Evolutionary conservation across 2,797 vertebrate genomes (phyloP).

Genomic region (Amphiprion clarkii): DNA sequence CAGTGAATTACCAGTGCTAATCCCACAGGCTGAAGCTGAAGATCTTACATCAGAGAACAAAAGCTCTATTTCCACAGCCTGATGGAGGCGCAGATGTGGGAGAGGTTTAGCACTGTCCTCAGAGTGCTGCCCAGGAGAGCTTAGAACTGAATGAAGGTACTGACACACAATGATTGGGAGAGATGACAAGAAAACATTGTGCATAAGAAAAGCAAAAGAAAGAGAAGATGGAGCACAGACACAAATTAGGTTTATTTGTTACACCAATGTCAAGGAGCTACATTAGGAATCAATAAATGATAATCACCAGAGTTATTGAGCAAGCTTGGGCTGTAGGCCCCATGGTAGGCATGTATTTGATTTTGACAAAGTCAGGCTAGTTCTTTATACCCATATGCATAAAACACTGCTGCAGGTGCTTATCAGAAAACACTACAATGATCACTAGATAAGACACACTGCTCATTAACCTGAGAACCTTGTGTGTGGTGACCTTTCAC

Average conservation of each 20-base stretch:
- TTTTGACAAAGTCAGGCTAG: no score
- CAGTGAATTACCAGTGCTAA: slow-evolving; percentile 71
- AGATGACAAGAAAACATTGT: slow-evolving; percentile 20
- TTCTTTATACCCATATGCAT: no score
- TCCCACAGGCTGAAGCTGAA: slow-evolving; percentile 70
- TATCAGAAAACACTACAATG: no score
- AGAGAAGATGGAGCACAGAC: not conserved
- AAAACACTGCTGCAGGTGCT: no score
- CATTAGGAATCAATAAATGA: not conserved
- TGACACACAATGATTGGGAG: slow-evolving; percentile 17
- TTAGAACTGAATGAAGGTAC: slow-evolving; percentile 32
- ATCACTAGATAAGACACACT: no score
- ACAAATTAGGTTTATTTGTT: slow-evolving; percentile 10
- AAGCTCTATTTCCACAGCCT: slow-evolving; percentile 56
- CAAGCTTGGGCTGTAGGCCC: no score
- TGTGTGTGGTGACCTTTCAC: no score
- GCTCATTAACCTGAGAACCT: no score
- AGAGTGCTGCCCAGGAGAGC: slow-evolving; percentile 11
- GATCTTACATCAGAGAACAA: slow-evolving; percentile 73
- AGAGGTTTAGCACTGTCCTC: slow-evolving; percentile 30
- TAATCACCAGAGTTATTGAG: no score
- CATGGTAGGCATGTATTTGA: no score
- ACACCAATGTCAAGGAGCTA: not conserved
- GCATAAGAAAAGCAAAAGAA: not conserved
- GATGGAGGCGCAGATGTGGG: slow-evolving; percentile 37